These are phyloP conservation scores for Muschampia plurimacula DNA, from an alignment of 2,888 invertebrate genomes.

Conservation along the genomic window DNA sequence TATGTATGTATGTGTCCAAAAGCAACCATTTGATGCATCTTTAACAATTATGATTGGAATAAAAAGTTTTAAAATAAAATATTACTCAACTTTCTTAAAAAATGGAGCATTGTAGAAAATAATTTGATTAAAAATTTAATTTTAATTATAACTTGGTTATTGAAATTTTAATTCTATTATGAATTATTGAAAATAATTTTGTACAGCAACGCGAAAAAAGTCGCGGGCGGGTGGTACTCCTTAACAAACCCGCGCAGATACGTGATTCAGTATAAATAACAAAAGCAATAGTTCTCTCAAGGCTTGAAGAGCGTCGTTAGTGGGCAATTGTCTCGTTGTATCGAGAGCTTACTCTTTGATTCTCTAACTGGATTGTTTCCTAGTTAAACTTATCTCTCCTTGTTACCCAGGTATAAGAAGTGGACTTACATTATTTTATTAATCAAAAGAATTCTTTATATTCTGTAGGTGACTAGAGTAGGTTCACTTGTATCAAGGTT, in stretches of 20 bases:
- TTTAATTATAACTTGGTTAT: no score
- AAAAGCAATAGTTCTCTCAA: constrained; percentile 49
- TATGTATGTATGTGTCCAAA: no score
- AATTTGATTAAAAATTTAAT: no score
- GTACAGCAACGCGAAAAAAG: background rate
- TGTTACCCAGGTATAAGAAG: constrained; percentile 32
- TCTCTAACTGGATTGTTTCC: constrained; percentile 32
- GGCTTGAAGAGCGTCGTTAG: constrained; percentile 56
- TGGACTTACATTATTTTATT: constrained; percentile 9
- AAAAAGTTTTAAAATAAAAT: no score
- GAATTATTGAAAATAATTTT: background rate
- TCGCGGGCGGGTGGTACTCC: background rate
- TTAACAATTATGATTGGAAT: no score
- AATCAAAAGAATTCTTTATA: constrained; percentile 2
- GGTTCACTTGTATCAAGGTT: background rate
- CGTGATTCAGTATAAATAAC: constrained; percentile 47
- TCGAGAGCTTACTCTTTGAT: constrained; percentile 53
- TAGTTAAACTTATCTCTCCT: constrained; percentile 37
- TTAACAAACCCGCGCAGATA: constrained; percentile 43
- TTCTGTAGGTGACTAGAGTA: background rate
- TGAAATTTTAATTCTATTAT: no score
- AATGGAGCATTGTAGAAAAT: background rate
- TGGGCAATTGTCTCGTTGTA: constrained; percentile 66
- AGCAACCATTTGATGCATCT: no score
- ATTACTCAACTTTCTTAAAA: no score